phyloP scores from a whole-genome alignment of 92 coral and sea anemone genomes.

The Scolanthus callimorphus region DNA sequence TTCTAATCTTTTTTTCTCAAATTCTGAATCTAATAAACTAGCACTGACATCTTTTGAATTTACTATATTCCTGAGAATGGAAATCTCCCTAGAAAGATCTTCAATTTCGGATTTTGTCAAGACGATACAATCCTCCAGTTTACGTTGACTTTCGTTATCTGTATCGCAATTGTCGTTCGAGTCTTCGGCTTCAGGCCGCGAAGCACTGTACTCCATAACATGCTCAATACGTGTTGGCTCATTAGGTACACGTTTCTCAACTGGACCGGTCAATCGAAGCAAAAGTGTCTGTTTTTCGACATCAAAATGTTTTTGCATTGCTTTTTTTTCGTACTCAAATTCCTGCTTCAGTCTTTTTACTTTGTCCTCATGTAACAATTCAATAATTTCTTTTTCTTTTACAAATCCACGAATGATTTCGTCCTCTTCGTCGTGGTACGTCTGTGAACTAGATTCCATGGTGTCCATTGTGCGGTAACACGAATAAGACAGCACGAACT shows the following conservation, averaged over 20 bases:
- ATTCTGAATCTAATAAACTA: constrained; percentile 12
- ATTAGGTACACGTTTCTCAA: neutral
- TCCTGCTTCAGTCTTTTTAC: constrained; percentile 12
- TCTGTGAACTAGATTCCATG: too few relatives aligned
- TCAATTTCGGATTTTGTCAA: constrained; percentile 53
- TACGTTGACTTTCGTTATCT: constrained; percentile 3
- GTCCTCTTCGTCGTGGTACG: too few relatives aligned
- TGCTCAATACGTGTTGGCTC: neutral
- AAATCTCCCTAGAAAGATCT: constrained; percentile 40
- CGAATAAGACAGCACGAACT: too few relatives aligned
- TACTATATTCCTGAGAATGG: constrained; percentile 18
- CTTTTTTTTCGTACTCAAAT: constrained; percentile 49
- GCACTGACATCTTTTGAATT: too few relatives aligned
- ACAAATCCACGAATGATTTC: constrained; percentile 70
- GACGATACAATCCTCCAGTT: constrained; percentile 17
- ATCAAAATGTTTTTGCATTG: constrained; percentile 38
- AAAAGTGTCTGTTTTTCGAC: constrained; percentile 43
- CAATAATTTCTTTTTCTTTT: constrained; percentile 67
- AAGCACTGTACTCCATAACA: neutral
- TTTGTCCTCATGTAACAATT: constrained; percentile 42
- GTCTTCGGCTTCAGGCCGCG: too few relatives aligned
- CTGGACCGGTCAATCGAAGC: neutral
- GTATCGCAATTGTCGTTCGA: constrained; percentile 1
- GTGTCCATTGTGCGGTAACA: too few relatives aligned
- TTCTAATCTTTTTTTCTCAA: constrained; percentile 16